Base-by-base conservation (phyloP, 1,140 invertebrate genomes). In the Papilio dardanus region DNA sequence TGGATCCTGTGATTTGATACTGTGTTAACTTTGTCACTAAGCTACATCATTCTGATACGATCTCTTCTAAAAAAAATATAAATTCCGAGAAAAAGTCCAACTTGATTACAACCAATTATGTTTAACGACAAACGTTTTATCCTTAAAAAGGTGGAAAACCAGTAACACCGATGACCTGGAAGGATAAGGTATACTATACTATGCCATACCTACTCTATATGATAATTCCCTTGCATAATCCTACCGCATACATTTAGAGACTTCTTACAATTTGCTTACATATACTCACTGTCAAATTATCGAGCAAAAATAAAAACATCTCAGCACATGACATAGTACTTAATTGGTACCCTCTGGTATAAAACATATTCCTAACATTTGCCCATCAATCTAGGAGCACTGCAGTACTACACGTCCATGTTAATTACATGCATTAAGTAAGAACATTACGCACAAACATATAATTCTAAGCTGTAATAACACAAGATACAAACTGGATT, bases 1-100 rank as follows among this genome's bases (percentile, higher is more conserved):
- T 62, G 24, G 24, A 16, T 62, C 54, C 54, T 30, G 54, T 21
- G 54, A 62, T 62, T 8, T 62, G 54, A 62, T 62, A 62, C 24
- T 24, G 54, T 28, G 54, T 62, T 62, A 62, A 28, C 54, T 62
- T 62, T 62, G 54, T 62, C 54, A 62, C 54, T 62, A 30, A 62
- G 24, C 21, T 62, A 62, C 54, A 14, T 28, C 24, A 62, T 28
- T 16, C 19, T 28, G 54, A 62, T 62, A 62, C 12, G 12, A 62
- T 62, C 54, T 30, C 54, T 30, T 24, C 3, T 21, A 28, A 62
- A 62, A 50, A 62, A 62, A 28, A 28, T 24, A 14, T 62, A 30
- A 54, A 28, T 54, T 54, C 50, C 14, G 21, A 54, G 50, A 54
- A 21, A 10, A 54, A 3, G 8, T 46, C 42, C 10, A 8, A 24